A percentile compares a stretch with the other conserved stretches of the same genome.
Conservation (phyloP, 2,888 invertebrate genomes). For the Conchocele bisecta region DNA sequence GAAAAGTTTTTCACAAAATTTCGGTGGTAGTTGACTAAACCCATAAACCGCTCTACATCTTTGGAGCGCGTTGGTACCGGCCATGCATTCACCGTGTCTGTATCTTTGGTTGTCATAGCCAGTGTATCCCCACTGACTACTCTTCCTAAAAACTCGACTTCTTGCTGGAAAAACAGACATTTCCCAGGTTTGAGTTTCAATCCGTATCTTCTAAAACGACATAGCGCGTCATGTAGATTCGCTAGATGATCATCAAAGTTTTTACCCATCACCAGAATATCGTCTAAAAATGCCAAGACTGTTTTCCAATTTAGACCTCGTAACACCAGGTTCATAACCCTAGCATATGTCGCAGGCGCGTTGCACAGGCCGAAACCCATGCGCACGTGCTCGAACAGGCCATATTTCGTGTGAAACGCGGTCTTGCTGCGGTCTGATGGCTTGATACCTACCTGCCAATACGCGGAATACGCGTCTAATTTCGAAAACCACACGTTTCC, state of each 20-base stretch:
- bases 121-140: conserved; percentile 25
- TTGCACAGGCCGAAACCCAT: too few species aligned
- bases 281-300: conserved; percentile 52
- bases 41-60: conserved; percentile 46
- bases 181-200: conserved; percentile 55
- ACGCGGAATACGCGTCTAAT: conserved; percentile 56
- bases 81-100: conserved; percentile 17
- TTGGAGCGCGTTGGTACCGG: conserved; percentile 17
- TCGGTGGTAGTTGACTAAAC: conserved; percentile 45
- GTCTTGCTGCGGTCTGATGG: conserved; percentile 42
- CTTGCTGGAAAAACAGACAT: conserved; percentile 43
- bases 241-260: conserved; percentile 29
- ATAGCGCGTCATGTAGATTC: conserved; percentile 33
- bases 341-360: too few species aligned
- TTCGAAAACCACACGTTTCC: conserved; percentile 45
- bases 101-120: not conserved
- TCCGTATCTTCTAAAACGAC: conserved; percentile 22
- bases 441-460: conserved; percentile 51
- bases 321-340: not conserved
- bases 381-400: conserved; percentile 56
- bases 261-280: conserved; percentile 46
- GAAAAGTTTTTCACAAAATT: conserved; percentile 43
- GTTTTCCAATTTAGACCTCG: not conserved
- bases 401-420: too few species aligned
- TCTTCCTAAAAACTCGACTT: conserved; percentile 52